Evolutionary conservation across 2,797 vertebrate species (phyloP).

Genomic region (Crypturellus tataupa): DNA sequence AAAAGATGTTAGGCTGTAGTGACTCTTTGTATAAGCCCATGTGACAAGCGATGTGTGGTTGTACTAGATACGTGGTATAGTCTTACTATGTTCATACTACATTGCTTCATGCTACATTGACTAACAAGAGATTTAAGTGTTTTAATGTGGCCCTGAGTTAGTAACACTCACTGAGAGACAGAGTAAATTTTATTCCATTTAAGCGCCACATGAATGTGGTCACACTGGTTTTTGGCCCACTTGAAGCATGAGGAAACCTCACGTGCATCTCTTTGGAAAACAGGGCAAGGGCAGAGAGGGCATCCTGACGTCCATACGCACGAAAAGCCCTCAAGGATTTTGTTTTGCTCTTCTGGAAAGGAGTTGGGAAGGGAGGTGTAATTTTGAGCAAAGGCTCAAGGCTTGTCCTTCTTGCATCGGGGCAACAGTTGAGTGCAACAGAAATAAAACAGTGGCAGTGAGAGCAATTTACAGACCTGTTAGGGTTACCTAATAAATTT

Average conservation of each 20-base stretch:
- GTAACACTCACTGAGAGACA: not conserved
- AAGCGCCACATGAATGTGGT: not conserved
- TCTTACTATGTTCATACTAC: not conserved
- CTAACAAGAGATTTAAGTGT: not conserved
- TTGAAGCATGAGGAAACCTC: not conserved
- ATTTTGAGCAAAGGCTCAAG: not conserved
- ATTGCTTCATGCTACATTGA: not conserved
- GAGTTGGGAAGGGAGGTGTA: not conserved
- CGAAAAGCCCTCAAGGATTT: not conserved
- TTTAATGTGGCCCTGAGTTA: not conserved
- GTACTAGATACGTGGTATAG: not conserved
- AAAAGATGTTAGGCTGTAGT: not conserved
- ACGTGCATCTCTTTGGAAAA: not conserved
- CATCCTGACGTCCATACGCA: not conserved
- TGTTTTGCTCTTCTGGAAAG: not conserved
- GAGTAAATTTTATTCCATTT: not conserved
- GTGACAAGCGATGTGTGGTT: not conserved
- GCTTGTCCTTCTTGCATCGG: not conserved
- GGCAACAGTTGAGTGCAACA: not conserved
- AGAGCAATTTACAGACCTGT: not conserved
- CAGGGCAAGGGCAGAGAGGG: fast-evolving
- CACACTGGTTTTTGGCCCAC: not conserved
- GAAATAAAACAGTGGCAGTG: not conserved
- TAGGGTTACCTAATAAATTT: not conserved
- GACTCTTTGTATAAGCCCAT: not conserved